These are phyloP conservation scores for Notothenia rossii DNA, from an alignment of 2,113 vertebrate species.

Conservation along the genomic window DNA sequence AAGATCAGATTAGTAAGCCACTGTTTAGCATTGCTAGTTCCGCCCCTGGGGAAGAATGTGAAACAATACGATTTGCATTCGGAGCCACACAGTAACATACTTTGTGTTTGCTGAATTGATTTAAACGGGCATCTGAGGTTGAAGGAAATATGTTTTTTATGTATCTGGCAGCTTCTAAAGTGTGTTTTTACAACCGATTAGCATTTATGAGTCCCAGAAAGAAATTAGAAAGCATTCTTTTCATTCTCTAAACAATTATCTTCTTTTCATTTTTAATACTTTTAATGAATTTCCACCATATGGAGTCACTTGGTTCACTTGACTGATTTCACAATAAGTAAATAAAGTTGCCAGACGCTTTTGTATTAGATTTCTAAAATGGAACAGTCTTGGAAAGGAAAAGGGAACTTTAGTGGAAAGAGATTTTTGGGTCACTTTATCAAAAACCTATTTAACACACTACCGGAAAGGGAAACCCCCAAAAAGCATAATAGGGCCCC, in stretches of 20 bases:
- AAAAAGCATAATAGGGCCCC: too few relatives aligned
- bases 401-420: neutral
- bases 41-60: conserved; percentile 51
- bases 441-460: too few relatives aligned
- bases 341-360: neutral
- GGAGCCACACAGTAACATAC: conserved; percentile 44
- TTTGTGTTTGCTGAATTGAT: conserved; percentile 32
- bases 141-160: conserved; percentile 25
- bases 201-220: neutral
- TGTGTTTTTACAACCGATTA: conserved; percentile 10
- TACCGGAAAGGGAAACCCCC: too few relatives aligned
- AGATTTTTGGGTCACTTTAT: too few relatives aligned
- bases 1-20: conserved; percentile 65
- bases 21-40: conserved; percentile 54
- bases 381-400: neutral
- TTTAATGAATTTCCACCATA: neutral
- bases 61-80: conserved; percentile 60
- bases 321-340: neutral
- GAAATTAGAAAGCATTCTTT: conserved; percentile 7
- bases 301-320: neutral
- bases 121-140: conserved; percentile 37
- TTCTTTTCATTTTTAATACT: neutral
- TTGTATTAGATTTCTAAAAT: too few relatives aligned
- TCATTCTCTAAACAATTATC: conserved; percentile 3
- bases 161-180: conserved; percentile 27